Conservation (phyloP, 2,113 vertebrate species). For the Pseudolaguvia tuberculata region DNA sequence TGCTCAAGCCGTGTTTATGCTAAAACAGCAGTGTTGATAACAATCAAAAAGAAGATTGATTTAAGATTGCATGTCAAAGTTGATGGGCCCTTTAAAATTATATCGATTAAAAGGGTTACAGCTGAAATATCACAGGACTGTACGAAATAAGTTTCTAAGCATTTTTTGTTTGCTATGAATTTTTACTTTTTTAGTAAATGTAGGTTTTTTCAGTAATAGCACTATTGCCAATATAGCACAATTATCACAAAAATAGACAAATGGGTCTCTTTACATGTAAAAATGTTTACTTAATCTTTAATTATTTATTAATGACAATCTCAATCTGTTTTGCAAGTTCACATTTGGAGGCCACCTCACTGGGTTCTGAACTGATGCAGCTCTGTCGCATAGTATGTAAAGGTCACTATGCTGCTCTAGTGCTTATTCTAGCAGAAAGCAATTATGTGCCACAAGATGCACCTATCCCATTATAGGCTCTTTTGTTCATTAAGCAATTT, state of each 20-base stretch:
- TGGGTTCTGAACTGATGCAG: neutral
- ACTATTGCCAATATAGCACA: slow-evolving; percentile 5
- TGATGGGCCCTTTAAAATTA: neutral
- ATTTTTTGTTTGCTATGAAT: neutral
- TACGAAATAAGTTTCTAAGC: neutral
- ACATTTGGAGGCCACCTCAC: neutral
- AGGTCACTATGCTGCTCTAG: slow-evolving; percentile 49
- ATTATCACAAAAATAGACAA: slow-evolving; percentile 9
- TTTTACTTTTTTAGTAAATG: too few species aligned
- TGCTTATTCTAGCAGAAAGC: slow-evolving; percentile 47
- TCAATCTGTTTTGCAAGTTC: slow-evolving; percentile 7
- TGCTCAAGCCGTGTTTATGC: too few species aligned
- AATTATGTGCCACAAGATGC: slow-evolving; percentile 37
- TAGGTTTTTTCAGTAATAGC: slow-evolving; percentile 7
- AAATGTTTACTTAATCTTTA: slow-evolving; percentile 7
- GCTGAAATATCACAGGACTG: too few species aligned
- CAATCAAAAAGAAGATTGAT: too few species aligned
- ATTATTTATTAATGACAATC: slow-evolving; percentile 19
- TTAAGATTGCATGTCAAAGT: neutral
- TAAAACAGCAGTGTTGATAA: too few species aligned
- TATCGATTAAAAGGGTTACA: too few species aligned
- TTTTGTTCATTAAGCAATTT: slow-evolving; percentile 48
- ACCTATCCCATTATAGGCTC: slow-evolving; percentile 41
- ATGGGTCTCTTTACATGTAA: neutral
- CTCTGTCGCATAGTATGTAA: slow-evolving; percentile 42